Evolutionary conservation across 2,113 vertebrate genomes (phyloP), one percentile per base, ranked within the genome.

Genomic region (Tetrao urogallus): DNA sequence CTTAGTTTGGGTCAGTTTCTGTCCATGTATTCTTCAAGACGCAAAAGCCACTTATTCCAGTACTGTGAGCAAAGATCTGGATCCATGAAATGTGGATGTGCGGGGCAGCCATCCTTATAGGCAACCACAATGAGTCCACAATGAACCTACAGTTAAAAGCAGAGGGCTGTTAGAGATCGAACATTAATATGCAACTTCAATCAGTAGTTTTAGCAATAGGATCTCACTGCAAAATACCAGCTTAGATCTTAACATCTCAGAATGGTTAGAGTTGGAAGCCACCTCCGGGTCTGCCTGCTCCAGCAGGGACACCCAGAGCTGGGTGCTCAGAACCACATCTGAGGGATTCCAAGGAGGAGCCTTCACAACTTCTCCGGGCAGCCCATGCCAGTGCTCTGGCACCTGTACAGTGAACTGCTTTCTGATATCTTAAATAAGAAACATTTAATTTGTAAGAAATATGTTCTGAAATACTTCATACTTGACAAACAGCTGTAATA

Each of bases 91-190:
- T 99, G 99, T 1, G 98, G 84, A 3, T 99, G 99, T 4, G 98
- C 99, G 1, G 99, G 99, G 13, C 98, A 98, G 15, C 99, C 99
- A 0, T 99, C 98, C 94, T 99, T 99, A 90, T 99, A 99, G 48
- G 99, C 99, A 16, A 99, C 98, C 42, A 99, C 99, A 30, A 99
- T 98, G 70, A 99, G 98, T n/a, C 99, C 99, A 74, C 97, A 98
- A 64, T 96, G 96, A 82, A 99, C 98, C 99, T 99, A 93, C 19
- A 57, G 86, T 50, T 25, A 80, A 78, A 90, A 78, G 76, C 8
- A 90, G 34, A 38, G 42, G 8, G 34, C 15, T 66, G 82, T 40
- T 74, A 96, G 34, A 40, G 64, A 67, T 32, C 67, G 38, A 67
- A 8, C 7, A 34, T 20, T 5, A 75, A n/a, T 1, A 8, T 5